Percentiles rank a stretch among this genome's conserved stretches.
These are phyloP conservation scores for Helogale parvula DNA, from an alignment of 2,113 vertebrate species.

Conservation along the genomic window DNA sequence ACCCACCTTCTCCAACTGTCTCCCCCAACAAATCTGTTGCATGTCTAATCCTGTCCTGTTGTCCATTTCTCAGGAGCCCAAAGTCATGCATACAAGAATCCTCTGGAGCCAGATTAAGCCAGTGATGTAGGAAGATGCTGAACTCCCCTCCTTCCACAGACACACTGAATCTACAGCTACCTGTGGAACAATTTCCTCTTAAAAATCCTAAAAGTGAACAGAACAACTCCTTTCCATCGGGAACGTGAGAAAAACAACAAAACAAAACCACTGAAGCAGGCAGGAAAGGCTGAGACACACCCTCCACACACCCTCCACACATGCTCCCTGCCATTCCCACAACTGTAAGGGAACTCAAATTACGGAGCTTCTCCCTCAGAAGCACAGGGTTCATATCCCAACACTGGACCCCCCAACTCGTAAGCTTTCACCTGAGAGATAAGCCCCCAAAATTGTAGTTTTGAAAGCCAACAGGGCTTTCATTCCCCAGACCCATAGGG, in stretches of 20 bases:
- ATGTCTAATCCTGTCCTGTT: not conserved
- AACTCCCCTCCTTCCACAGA: not conserved
- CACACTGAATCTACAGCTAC: not conserved
- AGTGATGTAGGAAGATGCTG: not conserved
- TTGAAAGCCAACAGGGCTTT: not conserved
- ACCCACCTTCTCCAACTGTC: not conserved
- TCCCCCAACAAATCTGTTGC: not conserved
- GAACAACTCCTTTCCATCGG: not conserved
- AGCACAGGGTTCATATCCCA: not conserved
- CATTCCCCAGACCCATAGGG: not conserved
- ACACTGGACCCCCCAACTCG: not conserved
- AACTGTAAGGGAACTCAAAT: not conserved
- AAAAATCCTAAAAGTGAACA: not conserved
- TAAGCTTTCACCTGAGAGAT: not conserved
- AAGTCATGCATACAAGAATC: not conserved
- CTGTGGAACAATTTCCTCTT: not conserved
- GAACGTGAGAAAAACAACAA: not conserved
- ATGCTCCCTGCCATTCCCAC: not conserved
- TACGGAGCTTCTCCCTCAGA: not conserved
- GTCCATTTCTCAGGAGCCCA: not conserved
- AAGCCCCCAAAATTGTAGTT: not conserved
- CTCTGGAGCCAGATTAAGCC: not conserved
- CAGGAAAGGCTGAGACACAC: not conserved
- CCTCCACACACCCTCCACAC: not conserved
- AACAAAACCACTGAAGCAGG: not conserved